Percentiles rank a stretch among this genome's conserved stretches.
phyloP scores from a whole-genome alignment of 2,797 vertebrate genomes.

The Anabacerthia variegaticeps region DNA sequence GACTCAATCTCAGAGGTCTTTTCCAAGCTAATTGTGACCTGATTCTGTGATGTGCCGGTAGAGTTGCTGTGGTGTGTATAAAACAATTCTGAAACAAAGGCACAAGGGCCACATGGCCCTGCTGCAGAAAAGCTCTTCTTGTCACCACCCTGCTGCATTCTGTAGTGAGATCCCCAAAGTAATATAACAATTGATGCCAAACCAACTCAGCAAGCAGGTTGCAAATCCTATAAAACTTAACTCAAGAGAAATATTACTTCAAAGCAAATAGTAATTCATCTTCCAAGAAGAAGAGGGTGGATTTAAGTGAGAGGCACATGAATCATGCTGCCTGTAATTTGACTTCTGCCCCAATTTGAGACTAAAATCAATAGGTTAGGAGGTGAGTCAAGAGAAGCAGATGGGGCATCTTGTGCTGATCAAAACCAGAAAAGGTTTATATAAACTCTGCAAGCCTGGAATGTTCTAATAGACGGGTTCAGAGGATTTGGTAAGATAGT shows the following conservation, averaged over 20 bases:
- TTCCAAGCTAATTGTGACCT: background rate
- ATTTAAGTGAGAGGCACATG: constrained; percentile 2
- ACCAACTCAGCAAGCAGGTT: background rate
- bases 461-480: background rate
- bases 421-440: background rate
- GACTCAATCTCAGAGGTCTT: background rate
- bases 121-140: background rate
- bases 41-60: background rate
- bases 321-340: constrained; percentile 21
- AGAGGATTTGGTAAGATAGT: background rate
- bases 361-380: background rate
- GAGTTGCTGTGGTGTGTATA: background rate
- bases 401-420: background rate
- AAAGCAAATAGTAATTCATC: background rate
- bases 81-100: background rate
- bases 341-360: constrained; percentile 26
- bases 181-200: background rate
- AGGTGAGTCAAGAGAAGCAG: background rate
- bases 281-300: background rate
- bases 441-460: background rate
- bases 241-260: background rate
- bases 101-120: fast-evolving
- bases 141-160: background rate
- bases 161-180: background rate
- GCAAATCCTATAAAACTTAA: constrained; percentile 12